Conservation (phyloP, 2,113 vertebrate genomes). For the Pleuronectes platessa region DNA sequence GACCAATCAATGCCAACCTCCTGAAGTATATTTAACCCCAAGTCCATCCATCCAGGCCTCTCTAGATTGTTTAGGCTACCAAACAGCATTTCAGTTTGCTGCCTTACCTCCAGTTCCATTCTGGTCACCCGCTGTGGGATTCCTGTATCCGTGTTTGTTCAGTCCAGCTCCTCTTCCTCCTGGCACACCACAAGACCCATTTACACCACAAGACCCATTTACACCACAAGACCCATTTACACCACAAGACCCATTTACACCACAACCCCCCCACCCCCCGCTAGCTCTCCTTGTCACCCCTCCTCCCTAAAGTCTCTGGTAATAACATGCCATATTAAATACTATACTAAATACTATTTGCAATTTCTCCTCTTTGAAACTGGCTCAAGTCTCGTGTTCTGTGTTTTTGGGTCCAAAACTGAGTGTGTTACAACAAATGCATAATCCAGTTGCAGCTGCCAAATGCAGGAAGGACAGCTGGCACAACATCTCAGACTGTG, state of each 20-base stretch:
- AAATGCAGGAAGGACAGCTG: not conserved
- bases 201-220: not conserved
- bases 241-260: not conserved
- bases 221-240: not conserved
- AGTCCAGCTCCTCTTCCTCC: not conserved
- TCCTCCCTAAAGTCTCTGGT: not conserved
- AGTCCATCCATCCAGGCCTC: too few relatives aligned
- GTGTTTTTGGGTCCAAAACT: not conserved
- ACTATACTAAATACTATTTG: not conserved
- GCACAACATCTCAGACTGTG: not conserved
- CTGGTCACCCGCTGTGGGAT: too few relatives aligned
- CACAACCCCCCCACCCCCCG: not conserved
- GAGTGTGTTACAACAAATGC: not conserved
- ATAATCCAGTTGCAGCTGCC: not conserved
- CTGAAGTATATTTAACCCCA: too few relatives aligned
- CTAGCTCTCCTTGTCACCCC: not conserved
- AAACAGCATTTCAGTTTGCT: too few relatives aligned
- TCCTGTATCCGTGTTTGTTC: not conserved
- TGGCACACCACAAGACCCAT: not conserved
- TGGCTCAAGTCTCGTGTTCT: not conserved
- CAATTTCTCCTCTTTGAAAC: not conserved
- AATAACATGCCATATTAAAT: not conserved
- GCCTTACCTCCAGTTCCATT: too few relatives aligned
- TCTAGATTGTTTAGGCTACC: too few relatives aligned
- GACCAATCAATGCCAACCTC: too few relatives aligned